phyloP scores from a whole-genome alignment of 37 sponge, comb jelly and placozoan genomes.

The Cliona cf. orientalis region DNA sequence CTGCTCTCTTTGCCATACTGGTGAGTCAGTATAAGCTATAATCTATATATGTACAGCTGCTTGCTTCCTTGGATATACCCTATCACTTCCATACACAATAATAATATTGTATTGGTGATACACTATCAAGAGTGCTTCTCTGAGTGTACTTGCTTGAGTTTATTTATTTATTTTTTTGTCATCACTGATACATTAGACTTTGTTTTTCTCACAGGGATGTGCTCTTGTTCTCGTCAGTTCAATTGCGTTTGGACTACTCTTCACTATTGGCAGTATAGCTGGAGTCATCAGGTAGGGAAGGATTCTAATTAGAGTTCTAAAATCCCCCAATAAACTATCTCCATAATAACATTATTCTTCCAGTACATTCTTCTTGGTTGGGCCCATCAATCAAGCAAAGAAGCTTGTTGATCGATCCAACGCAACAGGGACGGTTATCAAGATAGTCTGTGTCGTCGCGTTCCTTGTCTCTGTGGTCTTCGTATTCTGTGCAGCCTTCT shows the following conservation, averaged over 20 bases:
- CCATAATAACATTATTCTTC: no score
- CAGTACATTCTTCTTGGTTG: constrained; percentile 83
- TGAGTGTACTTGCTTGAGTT: no score
- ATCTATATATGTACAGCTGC: no score
- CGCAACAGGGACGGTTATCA: constrained; percentile 39
- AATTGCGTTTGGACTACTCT: constrained; percentile 58
- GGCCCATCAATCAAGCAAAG: constrained; percentile 76
- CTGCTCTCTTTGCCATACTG: constrained; percentile 55
- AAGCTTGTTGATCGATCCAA: constrained; percentile 46
- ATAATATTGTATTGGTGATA: no score
- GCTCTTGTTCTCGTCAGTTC: constrained; percentile 22
- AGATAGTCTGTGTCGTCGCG: constrained; percentile 49
- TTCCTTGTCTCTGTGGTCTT: constrained; percentile 36
- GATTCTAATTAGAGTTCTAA: no score
- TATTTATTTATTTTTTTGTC: no score
- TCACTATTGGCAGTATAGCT: constrained; percentile 50
- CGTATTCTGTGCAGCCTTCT: constrained; percentile 49
- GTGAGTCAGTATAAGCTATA: constrained; percentile 32
- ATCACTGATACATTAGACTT: no score
- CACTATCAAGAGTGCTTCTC: no score
- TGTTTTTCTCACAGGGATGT: constrained; percentile 46
- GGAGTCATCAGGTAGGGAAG: constrained; percentile 60
- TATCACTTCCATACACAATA: no score
- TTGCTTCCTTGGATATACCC: no score
- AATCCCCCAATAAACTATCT: no score